These are phyloP conservation scores for Nipponacmea schrenckii DNA, from an alignment of 2,888 invertebrate genomes.

Conservation along the genomic window DNA sequence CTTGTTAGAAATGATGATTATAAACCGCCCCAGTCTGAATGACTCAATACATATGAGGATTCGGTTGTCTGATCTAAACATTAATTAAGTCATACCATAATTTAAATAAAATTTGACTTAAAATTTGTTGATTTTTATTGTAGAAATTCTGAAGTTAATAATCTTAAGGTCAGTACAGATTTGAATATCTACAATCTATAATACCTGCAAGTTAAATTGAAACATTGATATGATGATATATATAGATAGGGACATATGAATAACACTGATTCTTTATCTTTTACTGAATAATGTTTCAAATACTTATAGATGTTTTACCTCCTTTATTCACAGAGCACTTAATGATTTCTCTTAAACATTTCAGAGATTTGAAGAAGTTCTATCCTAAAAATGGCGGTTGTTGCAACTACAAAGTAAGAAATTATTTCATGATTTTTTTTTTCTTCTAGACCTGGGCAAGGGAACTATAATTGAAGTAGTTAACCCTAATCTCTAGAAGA, in stretches of 20 bases:
- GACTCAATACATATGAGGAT: background rate
- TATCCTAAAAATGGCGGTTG: background rate
- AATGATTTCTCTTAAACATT: too few relatives aligned
- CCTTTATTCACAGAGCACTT: too few relatives aligned
- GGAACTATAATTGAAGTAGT: background rate
- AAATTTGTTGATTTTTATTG: background rate
- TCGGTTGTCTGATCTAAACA: background rate
- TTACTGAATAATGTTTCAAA: background rate
- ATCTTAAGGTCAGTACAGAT: background rate
- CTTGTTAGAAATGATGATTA: background rate
- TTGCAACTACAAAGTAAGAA: background rate
- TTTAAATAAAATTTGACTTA: background rate
- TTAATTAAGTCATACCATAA: too few relatives aligned
- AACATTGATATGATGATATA: conserved; percentile 23
- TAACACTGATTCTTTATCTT: conserved; percentile 21
- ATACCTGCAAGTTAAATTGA: background rate
- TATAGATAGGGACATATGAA: conserved; percentile 37
- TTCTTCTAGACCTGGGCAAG: conserved; percentile 3
- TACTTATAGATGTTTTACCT: background rate
- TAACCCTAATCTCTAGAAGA: conserved; percentile 3
- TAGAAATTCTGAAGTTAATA: background rate
- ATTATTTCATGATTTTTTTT: background rate
- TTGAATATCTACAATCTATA: background rate
- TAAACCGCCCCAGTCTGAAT: conserved; percentile 6
- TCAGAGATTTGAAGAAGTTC: background rate